phyloP scores from a whole-genome alignment of 2,888 invertebrate genomes.

The Cantharis rufa region DNA sequence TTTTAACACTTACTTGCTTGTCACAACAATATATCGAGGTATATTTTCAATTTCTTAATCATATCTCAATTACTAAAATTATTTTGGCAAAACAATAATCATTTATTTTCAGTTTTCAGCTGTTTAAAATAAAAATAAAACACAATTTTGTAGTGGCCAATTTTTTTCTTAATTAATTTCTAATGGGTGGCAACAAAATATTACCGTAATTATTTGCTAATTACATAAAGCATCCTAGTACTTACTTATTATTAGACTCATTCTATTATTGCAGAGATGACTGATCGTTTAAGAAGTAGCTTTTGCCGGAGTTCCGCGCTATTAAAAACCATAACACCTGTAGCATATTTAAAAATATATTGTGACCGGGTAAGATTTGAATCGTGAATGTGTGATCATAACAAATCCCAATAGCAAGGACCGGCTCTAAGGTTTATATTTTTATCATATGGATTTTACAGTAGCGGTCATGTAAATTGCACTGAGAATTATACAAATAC shows the following conservation, averaged over 20 bases:
- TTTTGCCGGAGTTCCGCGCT: not conserved
- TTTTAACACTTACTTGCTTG: not conserved
- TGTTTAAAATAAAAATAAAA: slow-evolving; percentile 24
- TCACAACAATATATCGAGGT: not conserved
- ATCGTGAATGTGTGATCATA: too few relatives aligned
- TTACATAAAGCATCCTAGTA: not conserved
- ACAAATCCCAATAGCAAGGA: too few relatives aligned
- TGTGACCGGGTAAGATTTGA: not conserved
- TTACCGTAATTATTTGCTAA: not conserved
- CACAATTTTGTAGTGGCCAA: slow-evolving; percentile 7
- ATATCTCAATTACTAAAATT: not conserved
- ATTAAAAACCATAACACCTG: not conserved
- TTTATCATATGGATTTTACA: too few relatives aligned
- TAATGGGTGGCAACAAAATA: not conserved
- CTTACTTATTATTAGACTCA: not conserved
- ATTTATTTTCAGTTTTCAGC: slow-evolving; percentile 21
- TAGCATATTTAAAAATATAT: not conserved
- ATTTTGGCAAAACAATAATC: slow-evolving; percentile 19
- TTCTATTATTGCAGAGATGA: not conserved
- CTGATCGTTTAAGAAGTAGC: not conserved
- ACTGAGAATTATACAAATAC: too few relatives aligned
- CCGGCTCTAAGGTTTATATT: too few relatives aligned
- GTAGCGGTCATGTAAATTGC: too few relatives aligned
- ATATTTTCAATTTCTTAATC: not conserved
- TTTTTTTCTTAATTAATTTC: slow-evolving; percentile 4